Base-by-base conservation (phyloP, 64 coral and sea anemone species). In the Stichodactyla mertensii region DNA sequence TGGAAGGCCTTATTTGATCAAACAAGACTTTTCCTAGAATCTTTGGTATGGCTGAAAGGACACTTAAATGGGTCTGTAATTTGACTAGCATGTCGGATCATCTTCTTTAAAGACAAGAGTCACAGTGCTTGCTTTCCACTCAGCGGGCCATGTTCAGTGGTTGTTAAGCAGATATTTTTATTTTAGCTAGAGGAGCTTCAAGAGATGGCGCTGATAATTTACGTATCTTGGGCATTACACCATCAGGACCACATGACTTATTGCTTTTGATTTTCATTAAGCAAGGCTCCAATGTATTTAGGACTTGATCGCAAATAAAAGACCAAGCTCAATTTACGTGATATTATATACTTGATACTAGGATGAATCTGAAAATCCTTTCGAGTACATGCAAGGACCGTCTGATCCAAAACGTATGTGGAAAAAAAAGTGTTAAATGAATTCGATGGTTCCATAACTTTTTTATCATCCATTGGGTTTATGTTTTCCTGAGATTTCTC, bases 221-320 rank as follows among this genome's bases (percentile, higher is more conserved):
- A 14, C 89, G 70, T 14, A 93, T 15, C 57, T 93, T 93, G 4
- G 59, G 54, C 20, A 79, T 74, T 10, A 83, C 51, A 14, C 80
- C 80, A 56, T 93, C 92, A 61, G 92, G 92, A n/a, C 92, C 92
- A 56, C 71, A 24, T 56, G 92, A 86, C 59, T 93, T 93, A 60
- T 93, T 93, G 9, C 56, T 51, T 20, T 89, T 61, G 51, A 93
- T 52, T 5, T 82, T 77, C 28, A 54, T 51, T 5, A 5, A 87
- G 82, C 3, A 91, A 55, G 58, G 77, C 86, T 55, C 7, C 52
- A 78, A 85, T 79, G 22, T 79, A 80, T 79, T 66, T 16, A 66
- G 19, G 14, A 66, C 62, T 66, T 66, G 62, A 16, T 20, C 16
- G 6, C 5, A 66, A 66, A 66, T 10, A 66, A 16, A 66, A 20